Percentiles rank a stretch among this genome's conserved stretches.
Conservation (phyloP, 2,797 vertebrate genomes). For the Sardinella longiceps region DNA sequence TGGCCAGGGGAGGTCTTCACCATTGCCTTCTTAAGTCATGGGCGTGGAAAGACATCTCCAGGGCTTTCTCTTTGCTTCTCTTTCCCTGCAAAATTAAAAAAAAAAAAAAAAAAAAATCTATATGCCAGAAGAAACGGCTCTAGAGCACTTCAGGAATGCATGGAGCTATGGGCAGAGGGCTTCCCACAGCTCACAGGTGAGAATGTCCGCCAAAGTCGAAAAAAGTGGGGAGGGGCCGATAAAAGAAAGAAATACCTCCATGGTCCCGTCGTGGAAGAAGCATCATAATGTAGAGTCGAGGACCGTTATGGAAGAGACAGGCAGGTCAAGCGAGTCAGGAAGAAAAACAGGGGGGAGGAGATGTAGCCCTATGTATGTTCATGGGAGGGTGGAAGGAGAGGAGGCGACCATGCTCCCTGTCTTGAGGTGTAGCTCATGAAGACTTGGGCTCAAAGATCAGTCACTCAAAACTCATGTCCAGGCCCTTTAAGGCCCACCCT, state of each 20-base stretch:
- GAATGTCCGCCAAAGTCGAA: background rate
- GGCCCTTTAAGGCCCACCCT: background rate
- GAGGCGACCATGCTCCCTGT: background rate
- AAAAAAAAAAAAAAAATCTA: background rate
- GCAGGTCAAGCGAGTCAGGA: background rate
- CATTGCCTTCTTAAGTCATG: background rate
- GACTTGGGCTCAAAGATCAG: background rate
- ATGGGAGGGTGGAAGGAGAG: no score
- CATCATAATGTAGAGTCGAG: conserved; percentile 35
- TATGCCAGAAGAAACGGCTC: background rate
- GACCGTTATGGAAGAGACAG: conserved; percentile 35
- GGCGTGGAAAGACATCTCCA: background rate
- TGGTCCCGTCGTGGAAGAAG: conserved; percentile 50
- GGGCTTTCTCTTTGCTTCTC: background rate
- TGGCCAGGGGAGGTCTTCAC: background rate
- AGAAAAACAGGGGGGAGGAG: background rate
- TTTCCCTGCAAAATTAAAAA: background rate
- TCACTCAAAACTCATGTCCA: background rate
- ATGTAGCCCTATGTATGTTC: background rate
- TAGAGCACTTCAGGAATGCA: conserved; percentile 32
- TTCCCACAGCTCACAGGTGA: background rate
- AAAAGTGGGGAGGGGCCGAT: background rate
- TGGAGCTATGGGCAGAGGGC: background rate
- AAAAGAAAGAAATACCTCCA: background rate
- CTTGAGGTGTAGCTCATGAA: background rate